Conservation (phyloP, 2,113 vertebrate species). For the Vireo altiloquus region DNA sequence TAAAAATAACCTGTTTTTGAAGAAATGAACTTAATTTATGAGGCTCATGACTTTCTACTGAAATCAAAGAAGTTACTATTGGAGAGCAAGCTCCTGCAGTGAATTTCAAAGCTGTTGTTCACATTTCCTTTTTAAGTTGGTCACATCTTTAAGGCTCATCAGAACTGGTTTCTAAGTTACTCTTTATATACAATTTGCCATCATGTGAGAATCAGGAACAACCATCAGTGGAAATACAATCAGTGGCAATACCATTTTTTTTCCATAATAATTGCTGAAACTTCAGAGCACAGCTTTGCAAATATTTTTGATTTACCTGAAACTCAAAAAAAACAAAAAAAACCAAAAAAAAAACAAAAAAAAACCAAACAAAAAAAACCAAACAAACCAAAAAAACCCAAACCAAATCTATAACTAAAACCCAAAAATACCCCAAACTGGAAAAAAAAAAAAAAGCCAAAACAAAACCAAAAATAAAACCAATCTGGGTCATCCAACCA, state of each 20-base stretch:
- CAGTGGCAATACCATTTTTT: rapidly evolving
- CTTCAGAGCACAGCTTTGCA: background rate
- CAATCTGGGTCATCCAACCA: background rate
- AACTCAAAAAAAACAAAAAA: background rate
- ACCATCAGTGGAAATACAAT: background rate
- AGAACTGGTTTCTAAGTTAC: background rate
- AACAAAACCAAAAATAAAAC: background rate
- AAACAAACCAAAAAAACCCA: background rate
- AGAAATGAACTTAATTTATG: background rate
- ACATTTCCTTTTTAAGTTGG: background rate
- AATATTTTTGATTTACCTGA: background rate
- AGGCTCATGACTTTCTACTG: background rate
- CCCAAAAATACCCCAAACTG: rapidly evolving
- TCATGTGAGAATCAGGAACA: background rate
- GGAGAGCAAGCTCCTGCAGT: background rate
- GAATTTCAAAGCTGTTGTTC: background rate
- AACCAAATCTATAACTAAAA: background rate
- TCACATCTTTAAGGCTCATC: background rate
- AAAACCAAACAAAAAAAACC: background rate
- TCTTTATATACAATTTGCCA: background rate
- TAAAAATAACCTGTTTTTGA: background rate
- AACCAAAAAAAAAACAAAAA: no score
- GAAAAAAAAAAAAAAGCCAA: no score
- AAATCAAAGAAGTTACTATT: background rate
- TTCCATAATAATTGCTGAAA: background rate